Percentiles rank a stretch among this genome's conserved stretches.
phyloP scores from a whole-genome alignment of 2,113 vertebrate genomes.

The Mormyrus lacerda region DNA sequence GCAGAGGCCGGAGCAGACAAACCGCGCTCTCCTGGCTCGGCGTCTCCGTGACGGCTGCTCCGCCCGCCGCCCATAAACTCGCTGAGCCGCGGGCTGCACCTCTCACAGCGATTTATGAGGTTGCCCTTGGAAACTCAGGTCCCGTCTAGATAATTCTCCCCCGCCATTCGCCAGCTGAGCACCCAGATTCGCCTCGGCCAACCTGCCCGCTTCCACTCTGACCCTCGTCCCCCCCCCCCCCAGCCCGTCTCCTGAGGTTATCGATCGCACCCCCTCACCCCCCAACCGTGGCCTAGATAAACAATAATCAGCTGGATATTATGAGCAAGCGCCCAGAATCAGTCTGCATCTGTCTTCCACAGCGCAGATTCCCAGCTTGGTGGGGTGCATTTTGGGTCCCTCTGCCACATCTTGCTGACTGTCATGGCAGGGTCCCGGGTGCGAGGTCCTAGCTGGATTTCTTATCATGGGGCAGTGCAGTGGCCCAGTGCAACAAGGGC shows the following conservation, averaged over 20 bases:
- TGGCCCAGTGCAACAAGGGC: not conserved
- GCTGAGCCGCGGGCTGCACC: not conserved
- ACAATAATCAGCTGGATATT: not conserved
- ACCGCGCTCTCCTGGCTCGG: too few relatives aligned
- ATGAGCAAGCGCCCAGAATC: not conserved
- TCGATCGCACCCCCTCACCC: not conserved
- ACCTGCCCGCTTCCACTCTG: not conserved
- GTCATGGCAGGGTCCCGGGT: not conserved
- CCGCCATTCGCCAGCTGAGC: not conserved
- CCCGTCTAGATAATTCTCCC: not conserved
- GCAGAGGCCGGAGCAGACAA: not conserved
- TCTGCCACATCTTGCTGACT: not conserved
- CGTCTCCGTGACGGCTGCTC: not conserved
- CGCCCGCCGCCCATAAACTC: not conserved
- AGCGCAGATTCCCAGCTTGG: not conserved
- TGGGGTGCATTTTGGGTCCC: not conserved
- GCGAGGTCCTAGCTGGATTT: not conserved
- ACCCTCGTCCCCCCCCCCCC: not conserved
- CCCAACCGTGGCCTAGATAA: not conserved
- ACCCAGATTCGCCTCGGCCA: not conserved
- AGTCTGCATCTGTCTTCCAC: not conserved
- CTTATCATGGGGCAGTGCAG: not conserved
- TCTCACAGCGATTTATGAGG: not conserved
- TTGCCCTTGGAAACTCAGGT: not conserved
- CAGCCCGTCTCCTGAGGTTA: not conserved